A percentile compares a stretch with the other conserved stretches of the same genome.
These are phyloP conservation scores for Blastobasis lacticolella DNA, from an alignment of 2,888 invertebrate species.

Conservation along the genomic window DNA sequence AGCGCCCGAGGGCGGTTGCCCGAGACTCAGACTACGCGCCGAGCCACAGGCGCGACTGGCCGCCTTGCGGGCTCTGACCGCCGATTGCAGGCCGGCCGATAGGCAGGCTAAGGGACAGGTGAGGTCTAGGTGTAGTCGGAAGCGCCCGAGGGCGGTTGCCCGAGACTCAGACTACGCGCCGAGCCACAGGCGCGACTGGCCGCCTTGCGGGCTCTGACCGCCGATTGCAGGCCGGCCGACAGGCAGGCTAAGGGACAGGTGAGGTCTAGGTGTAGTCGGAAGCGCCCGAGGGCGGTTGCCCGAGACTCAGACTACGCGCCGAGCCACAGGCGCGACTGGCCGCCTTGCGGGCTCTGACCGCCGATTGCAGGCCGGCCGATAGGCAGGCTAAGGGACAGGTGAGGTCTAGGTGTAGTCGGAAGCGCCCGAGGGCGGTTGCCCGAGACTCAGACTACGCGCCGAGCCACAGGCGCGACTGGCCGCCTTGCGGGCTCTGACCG, in stretches of 20 bases:
- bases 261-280: conserved; percentile 52
- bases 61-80: conserved; percentile 73
- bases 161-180: conserved; percentile 35
- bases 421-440: conserved; percentile 37
- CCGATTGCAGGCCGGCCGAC: too few relatives aligned
- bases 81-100: neutral
- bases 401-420: conserved; percentile 52
- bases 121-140: conserved; percentile 45
- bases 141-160: conserved; percentile 37
- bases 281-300: conserved; percentile 37
- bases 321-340: conserved; percentile 37
- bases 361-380: too few relatives aligned
- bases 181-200: conserved; percentile 37
- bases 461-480: conserved; percentile 37
- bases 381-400: too few relatives aligned
- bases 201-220: conserved; percentile 73
- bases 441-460: conserved; percentile 35
- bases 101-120: too few relatives aligned
- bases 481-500: conserved; percentile 73
- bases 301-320: conserved; percentile 35
- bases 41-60: conserved; percentile 37
- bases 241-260: too few relatives aligned
- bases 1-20: conserved; percentile 36
- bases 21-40: conserved; percentile 35
- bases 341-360: conserved; percentile 73